Base-by-base conservation (phyloP, 2,888 invertebrate species). In the Eilema griseolum region DNA sequence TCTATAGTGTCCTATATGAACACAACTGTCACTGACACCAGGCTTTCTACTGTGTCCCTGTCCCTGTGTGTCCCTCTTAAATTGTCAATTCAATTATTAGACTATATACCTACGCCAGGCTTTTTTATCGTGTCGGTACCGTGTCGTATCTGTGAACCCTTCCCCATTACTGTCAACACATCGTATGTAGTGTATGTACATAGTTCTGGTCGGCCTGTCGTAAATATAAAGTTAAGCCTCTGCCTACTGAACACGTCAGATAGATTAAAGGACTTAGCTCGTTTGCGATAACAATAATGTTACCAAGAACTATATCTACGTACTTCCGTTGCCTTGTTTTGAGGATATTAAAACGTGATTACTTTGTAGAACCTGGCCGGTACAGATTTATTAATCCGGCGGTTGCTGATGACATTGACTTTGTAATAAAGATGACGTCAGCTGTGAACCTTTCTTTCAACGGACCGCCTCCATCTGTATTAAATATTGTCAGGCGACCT, bases 191-290 rank as follows among this genome's bases (percentile, higher is more conserved):
- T 10, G 52, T 75, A 71, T 74, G 77, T 76, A 80, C 61, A 82
- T 70, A 72, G 60, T 66, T 65, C 64, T 83, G 79, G 83, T 77
- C 82, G 73, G 64, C 71, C 69, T 66, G 73, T 74, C 72, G 69
- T 67, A 73, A 64, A 71, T 81, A 83, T 83, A 82, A 80, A 79
- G 76, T 71, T 83, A 82, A 87, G 86, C 83, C 81, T 78, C 72
- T 61, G 79, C 72, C 66, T 69, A 72, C 71, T 59, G 66, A 37
- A 76, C 72, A 77, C 83, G 78, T 76, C 81, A 79, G 59, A 41
- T 31, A 76, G 85, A 83, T 83, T 83, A 85, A 31, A 70, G 26
- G 65, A 64, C 73, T 73, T 77, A 72, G 67, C 72, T 78, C 76
- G 71, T 75, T 75, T 71, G 73, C 72, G 84, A 85, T 83, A 85